Evolutionary conservation across 2,888 invertebrate genomes (phyloP).

Genomic region (Pyrrhia umbra): DNA sequence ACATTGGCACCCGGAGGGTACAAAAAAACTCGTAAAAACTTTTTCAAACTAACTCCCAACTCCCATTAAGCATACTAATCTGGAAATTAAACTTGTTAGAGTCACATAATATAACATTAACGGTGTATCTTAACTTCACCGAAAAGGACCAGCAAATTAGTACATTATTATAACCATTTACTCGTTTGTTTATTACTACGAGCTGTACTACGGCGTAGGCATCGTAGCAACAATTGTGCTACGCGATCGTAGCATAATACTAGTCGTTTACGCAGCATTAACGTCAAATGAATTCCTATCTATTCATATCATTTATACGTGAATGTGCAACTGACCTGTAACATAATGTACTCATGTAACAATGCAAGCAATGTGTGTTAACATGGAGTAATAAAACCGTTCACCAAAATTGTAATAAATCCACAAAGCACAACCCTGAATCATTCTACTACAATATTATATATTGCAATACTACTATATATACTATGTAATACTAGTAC

Average conservation of each 20-base stretch:
- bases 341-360: not conserved
- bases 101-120: slow-evolving; percentile 31
- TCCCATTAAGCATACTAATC: slow-evolving; percentile 55
- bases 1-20: slow-evolving; percentile 38
- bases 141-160: not conserved
- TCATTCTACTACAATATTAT: too few relatives aligned
- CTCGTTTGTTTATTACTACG: slow-evolving; percentile 15
- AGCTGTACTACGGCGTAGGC: slow-evolving; percentile 28
- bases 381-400: not conserved
- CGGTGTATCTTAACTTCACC: slow-evolving; percentile 9
- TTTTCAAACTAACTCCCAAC: slow-evolving; percentile 47
- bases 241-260: not conserved
- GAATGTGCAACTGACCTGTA: not conserved
- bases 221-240: slow-evolving; percentile 22
- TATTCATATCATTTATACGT: not conserved
- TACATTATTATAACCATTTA: not conserved
- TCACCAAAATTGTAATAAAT: not conserved
- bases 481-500: too few relatives aligned
- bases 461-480: too few relatives aligned
- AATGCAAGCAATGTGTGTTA: not conserved
- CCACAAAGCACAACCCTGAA: not conserved
- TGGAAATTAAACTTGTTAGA: slow-evolving; percentile 49
- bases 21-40: slow-evolving; percentile 53
- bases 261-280: not conserved
- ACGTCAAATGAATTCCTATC: not conserved